phyloP scores from a whole-genome alignment of 2,797 vertebrate species.

The Megaceryle alcyon region DNA sequence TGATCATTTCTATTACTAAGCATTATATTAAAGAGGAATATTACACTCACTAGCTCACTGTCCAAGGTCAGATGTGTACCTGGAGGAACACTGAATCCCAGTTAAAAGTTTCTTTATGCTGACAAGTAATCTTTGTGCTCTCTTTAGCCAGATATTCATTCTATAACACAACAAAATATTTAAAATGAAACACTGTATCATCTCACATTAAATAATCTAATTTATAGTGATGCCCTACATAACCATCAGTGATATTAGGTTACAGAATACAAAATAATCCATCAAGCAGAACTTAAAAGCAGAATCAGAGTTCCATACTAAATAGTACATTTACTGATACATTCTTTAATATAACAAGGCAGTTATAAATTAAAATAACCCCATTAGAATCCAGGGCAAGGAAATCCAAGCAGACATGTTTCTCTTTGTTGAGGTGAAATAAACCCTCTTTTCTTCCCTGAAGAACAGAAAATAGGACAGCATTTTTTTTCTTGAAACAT shows the following conservation, averaged over 20 bases:
- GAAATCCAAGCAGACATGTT: neutral
- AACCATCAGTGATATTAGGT: slow-evolving; percentile 53
- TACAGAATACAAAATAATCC: slow-evolving; percentile 59
- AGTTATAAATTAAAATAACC: slow-evolving; percentile 60
- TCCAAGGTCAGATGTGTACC: neutral
- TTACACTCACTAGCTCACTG: neutral
- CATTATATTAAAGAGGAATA: neutral
- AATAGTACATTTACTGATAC: slow-evolving; percentile 41
- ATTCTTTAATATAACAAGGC: slow-evolving; percentile 52
- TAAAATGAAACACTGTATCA: slow-evolving; percentile 25
- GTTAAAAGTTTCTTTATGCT: neutral
- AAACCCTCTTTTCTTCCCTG: neutral
- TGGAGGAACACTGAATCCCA: neutral
- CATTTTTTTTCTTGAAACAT: neutral
- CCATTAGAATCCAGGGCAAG: slow-evolving; percentile 23
- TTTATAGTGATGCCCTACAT: slow-evolving; percentile 47
- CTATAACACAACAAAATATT: slow-evolving; percentile 48
- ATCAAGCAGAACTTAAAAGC: slow-evolving; percentile 63
- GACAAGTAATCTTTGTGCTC: neutral
- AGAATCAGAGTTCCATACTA: slow-evolving; percentile 34
- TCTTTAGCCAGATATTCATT: neutral
- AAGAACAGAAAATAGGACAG: neutral
- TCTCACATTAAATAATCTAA: slow-evolving; percentile 61
- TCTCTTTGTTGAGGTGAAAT: neutral
- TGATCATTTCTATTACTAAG: neutral